Evolutionary conservation across 1,140 invertebrate genomes (phyloP), one percentile per base, ranked within the genome.

Genomic region (Trichomalopsis sarcophagae): DNA sequence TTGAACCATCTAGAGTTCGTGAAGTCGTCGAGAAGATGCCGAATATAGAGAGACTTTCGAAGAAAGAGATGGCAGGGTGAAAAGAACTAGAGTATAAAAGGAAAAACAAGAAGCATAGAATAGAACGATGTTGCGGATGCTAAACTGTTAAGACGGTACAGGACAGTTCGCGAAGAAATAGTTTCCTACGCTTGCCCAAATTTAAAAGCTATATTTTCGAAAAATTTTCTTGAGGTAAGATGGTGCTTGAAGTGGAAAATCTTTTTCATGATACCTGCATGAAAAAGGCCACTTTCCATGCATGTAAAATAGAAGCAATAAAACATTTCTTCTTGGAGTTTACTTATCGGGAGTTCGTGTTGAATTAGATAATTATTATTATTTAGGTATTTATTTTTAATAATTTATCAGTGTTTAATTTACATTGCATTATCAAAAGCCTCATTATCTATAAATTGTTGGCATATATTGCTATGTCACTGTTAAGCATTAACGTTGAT

Each of bases 181-280:
- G 87, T 88, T 89, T 87, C 78, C 85, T 81, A 86, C 85, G 86
- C 86, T 87, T 87, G 87, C 79, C 80, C 80, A 81, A 88, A 87
- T 89, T 88, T 89, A 81, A 86, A 88, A 66, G 66, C 86, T 85
- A 76, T 82, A 62, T 62, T 62, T 21, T 21, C 75, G 40, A 75
- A 86, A 82, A 87, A 82, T 69, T 55, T 84, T 83, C 84, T 74
- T 71, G 84, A 55, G 84, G 40, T 81, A 27, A 50, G 74, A 74
- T 82, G 83, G 73, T 86, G 47, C 74, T 55, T 50, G n/a, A 84
- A 84, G 44, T 79, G 68, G 62, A 82, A 79, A 86, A 88, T 81
- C 62, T 68, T 47, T 50, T 74, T 27, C 27, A 27, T 27, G 27
- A 27, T 27, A 27, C 27, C 1, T 27, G 1, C 27, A 27, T 1